These are phyloP conservation scores for Stegana nigrithorax DNA, from an alignment of 2,888 invertebrate genomes.

Conservation along the genomic window DNA sequence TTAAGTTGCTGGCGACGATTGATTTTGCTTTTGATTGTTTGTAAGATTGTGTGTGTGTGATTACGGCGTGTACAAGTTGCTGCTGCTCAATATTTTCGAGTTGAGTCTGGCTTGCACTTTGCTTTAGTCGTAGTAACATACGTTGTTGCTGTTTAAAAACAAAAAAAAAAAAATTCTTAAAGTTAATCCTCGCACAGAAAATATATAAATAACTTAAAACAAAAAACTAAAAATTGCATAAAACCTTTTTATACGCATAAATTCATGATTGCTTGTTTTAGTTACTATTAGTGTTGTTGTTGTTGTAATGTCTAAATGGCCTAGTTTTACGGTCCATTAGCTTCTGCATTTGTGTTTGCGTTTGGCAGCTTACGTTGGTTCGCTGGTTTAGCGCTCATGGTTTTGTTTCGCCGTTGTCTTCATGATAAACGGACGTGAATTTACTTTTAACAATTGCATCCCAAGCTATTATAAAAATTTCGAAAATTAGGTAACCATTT, in stretches of 20 bases:
- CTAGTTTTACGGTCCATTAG: background rate
- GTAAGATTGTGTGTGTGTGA: no score
- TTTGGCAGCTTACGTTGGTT: no score
- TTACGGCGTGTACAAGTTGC: no score
- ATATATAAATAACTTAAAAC: no score
- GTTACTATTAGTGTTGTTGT: background rate
- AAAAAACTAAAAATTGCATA: no score
- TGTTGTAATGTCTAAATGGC: no score
- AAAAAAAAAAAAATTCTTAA: no score
- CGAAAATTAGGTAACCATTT: background rate
- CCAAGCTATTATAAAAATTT: background rate
- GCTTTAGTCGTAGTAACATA: background rate
- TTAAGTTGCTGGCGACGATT: no score
- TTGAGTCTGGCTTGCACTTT: no score
- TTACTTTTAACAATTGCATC: background rate
- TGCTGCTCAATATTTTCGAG: no score
- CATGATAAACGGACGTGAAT: background rate
- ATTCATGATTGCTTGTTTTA: background rate
- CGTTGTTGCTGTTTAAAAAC: background rate
- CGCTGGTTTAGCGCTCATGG: background rate
- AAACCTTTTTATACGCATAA: background rate
- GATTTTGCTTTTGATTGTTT: no score
- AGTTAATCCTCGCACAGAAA: no score
- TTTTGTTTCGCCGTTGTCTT: background rate
- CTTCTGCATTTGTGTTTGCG: background rate